Base-by-base conservation (phyloP, 2,797 vertebrate species). In the Microctenopoma steveboyesi region DNA sequence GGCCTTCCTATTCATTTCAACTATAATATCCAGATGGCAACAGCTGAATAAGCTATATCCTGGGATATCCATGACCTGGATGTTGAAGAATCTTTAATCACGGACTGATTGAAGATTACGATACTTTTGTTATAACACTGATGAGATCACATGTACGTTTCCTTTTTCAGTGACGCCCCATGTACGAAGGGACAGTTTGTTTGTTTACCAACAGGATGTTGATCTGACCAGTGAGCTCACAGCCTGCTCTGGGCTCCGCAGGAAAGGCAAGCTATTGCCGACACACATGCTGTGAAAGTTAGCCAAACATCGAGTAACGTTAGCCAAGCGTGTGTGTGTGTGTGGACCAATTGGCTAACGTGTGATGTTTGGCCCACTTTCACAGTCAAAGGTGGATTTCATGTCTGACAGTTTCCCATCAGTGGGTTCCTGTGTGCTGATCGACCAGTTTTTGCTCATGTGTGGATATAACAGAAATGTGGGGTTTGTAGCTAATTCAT, bases 141-240 rank as follows among this genome's bases (percentile, higher is more conserved):
- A 15, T 65, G 64, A 54, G 50, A 66, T 87, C 80, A 88, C 68
- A 0, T 53, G 48, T 78, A 55, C 76, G 76, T 89, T 8, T 94
- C 90, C 81, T 89, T 92, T 83, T 92, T 70, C 84, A 95, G 95
- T 95, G 94, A 92, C 87, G 76, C 91, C 89, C 79, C 87, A 81
- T 84, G 67, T 87, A 83, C 88, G 64, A 84, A 93, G 90, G 86
- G 89, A 92, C 84, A 92, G 90, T 92, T 67, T 94, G 57, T 95
- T 90, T 94, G 95, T 96, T 83, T 96, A 95, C 93, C 94, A 95
- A 62, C 95, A 96, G 92, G 93, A 95, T 76, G 94, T 96, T 87
- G 95, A 95, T 93, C 93, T 96, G 92, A 93, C 92, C 92, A 92
- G 86, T 88, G 95, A 95, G 92, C 89, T 84, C 91, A 77, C 89